Evolutionary conservation across 2,113 vertebrate genomes (phyloP).

Genomic region (Hippocampus guttulatus): DNA sequence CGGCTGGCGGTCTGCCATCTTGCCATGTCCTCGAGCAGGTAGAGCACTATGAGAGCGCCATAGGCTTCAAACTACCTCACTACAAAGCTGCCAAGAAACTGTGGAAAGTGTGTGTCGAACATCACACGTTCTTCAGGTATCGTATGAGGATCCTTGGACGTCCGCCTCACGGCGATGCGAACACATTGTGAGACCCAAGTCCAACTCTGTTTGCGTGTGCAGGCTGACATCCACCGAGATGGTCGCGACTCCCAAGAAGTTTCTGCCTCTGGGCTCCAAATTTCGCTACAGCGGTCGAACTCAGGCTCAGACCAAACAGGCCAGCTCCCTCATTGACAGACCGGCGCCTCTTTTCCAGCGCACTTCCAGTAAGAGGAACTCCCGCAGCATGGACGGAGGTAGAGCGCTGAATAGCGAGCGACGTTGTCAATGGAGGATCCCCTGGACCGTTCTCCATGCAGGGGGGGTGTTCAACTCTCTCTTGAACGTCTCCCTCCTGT

Average conservation of each 20-base stretch:
- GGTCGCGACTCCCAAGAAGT: constrained; percentile 87
- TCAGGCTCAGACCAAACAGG: constrained; percentile 92
- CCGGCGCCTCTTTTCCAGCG: constrained; percentile 91
- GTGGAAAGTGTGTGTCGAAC: constrained; percentile 98
- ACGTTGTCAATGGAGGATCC: too few relatives aligned
- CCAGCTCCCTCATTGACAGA: constrained; percentile 91
- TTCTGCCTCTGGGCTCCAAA: constrained; percentile 92
- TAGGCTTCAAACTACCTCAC: constrained; percentile 96
- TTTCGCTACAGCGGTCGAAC: constrained; percentile 97
- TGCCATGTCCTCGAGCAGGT: constrained; percentile 65
- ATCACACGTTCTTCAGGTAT: constrained; percentile 98
- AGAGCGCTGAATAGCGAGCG: not conserved
- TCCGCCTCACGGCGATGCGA: not conserved
- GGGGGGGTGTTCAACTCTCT: too few relatives aligned
- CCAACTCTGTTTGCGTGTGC: not conserved
- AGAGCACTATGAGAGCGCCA: constrained; percentile 95
- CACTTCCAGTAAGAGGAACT: constrained; percentile 89
- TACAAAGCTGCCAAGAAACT: constrained; percentile 96
- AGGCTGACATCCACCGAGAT: constrained; percentile 92
- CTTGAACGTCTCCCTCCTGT: not conserved
- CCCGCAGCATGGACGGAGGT: constrained; percentile 94
- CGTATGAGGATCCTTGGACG: not conserved
- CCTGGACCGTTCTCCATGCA: too few relatives aligned
- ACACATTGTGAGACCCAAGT: not conserved
- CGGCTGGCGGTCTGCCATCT: not conserved